phyloP scores from a whole-genome alignment of 2,888 invertebrate species.

The Auanema sp. region DNA sequence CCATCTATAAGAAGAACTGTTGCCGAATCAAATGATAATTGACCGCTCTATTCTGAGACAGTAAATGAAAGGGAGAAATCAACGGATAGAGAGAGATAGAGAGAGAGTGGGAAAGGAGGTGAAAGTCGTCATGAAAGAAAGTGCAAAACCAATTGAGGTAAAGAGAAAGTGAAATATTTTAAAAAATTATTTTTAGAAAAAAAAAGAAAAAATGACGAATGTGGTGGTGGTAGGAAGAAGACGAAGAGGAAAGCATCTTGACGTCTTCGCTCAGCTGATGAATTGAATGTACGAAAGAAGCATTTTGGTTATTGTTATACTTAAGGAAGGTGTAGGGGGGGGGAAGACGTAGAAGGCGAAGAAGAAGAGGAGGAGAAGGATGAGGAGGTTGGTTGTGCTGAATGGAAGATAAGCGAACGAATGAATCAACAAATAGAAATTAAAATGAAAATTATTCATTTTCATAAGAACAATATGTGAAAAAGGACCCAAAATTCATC shows the following conservation, averaged over 20 bases:
- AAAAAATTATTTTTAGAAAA: conserved; percentile 1
- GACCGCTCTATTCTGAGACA: too few relatives aligned
- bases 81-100: not conserved
- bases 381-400: too few relatives aligned
- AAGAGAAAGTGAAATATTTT: too few relatives aligned
- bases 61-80: not conserved
- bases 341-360: not conserved
- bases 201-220: too few relatives aligned
- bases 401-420: too few relatives aligned
- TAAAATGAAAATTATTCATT: too few relatives aligned
- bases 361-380: not conserved
- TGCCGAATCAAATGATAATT: too few relatives aligned
- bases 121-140: conserved; percentile 1
- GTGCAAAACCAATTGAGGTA: not conserved
- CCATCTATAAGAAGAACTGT: too few relatives aligned
- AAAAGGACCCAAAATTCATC: too few relatives aligned
- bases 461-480: too few relatives aligned
- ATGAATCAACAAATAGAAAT: too few relatives aligned
- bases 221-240: too few relatives aligned
- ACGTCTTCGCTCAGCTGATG: not conserved
- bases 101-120: not conserved
- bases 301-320: not conserved
- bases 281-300: not conserved
- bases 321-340: not conserved
- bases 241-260: not conserved